These are phyloP conservation scores for Ditylenchus weischeri DNA, from an alignment of 2,888 invertebrate species.

Conservation along the genomic window DNA sequence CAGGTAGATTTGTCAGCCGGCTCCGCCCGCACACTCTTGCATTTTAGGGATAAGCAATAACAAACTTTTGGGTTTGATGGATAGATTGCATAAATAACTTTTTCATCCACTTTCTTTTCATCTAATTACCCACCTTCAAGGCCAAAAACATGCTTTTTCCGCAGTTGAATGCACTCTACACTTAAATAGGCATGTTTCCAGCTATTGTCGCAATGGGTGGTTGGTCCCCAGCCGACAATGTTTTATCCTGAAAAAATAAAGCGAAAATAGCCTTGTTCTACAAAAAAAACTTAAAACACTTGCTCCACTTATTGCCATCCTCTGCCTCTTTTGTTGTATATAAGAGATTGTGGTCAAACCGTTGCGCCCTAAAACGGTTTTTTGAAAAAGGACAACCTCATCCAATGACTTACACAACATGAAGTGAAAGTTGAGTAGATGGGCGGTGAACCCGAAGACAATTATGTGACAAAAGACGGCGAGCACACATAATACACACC, in stretches of 20 bases:
- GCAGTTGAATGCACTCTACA: background rate
- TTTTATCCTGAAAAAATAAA: background rate
- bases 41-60: no score
- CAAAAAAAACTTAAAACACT: background rate
- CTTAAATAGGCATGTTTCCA: background rate
- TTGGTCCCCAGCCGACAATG: background rate
- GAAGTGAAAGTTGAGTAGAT: constrained; percentile 45
- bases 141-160: no score
- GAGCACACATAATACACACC: constrained; percentile 32
- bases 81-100: no score
- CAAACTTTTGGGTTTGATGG: no score
- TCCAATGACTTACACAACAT: constrained; percentile 28
- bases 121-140: no score
- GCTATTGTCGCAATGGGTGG: background rate
- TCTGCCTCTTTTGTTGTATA: constrained; percentile 5
- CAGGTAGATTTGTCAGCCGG: no score
- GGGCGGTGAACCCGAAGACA: constrained; percentile 35
- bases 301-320: background rate
- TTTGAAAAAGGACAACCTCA: background rate
- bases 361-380: background rate
- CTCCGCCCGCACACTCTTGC: no score
- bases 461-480: constrained; percentile 20
- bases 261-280: background rate
- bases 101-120: no score
- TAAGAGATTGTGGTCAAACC: constrained; percentile 11